These are phyloP conservation scores for Benthosema pterotum DNA, from an alignment of 2,797 vertebrate genomes.

Conservation along the genomic window DNA sequence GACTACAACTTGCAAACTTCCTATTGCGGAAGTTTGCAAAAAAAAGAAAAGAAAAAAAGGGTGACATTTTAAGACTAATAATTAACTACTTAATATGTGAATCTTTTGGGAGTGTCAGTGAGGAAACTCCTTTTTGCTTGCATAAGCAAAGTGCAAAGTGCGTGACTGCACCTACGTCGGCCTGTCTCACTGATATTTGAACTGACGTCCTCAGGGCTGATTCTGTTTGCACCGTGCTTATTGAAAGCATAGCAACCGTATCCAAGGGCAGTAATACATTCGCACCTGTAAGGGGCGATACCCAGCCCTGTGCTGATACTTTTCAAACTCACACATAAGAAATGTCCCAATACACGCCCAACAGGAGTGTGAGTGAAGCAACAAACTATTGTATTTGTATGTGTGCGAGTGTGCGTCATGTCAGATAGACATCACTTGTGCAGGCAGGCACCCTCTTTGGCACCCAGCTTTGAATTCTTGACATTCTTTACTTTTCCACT, in stretches of 20 bases:
- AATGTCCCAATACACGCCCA: conserved; percentile 14
- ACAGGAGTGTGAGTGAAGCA: conserved; percentile 35
- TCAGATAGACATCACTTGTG: conserved; percentile 16
- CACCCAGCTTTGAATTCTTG: conserved; percentile 49
- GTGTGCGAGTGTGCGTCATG: conserved; percentile 32
- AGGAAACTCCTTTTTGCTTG: conserved; percentile 51
- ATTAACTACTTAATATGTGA: not conserved
- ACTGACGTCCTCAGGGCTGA: conserved; percentile 54
- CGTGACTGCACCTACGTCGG: conserved; percentile 32
- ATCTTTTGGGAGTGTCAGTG: not conserved
- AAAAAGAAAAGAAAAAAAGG: too few species aligned
- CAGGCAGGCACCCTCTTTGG: not conserved
- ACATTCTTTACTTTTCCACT: conserved; percentile 40
- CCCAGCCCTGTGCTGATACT: conserved; percentile 11
- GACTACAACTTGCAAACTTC: not conserved
- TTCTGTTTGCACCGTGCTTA: conserved; percentile 54
- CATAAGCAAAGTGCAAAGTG: conserved; percentile 18
- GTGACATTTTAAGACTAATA: too few species aligned
- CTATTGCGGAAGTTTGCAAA: too few species aligned
- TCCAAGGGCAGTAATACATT: conserved; percentile 41
- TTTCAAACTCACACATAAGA: conserved; percentile 7
- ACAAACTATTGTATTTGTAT: not conserved
- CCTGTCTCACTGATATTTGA: conserved; percentile 51
- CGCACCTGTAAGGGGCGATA: conserved; percentile 43
- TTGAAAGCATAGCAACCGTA: conserved; percentile 72